Base-by-base conservation (phyloP, 2,797 vertebrate species). In the Tamandua tetradactyla region DNA sequence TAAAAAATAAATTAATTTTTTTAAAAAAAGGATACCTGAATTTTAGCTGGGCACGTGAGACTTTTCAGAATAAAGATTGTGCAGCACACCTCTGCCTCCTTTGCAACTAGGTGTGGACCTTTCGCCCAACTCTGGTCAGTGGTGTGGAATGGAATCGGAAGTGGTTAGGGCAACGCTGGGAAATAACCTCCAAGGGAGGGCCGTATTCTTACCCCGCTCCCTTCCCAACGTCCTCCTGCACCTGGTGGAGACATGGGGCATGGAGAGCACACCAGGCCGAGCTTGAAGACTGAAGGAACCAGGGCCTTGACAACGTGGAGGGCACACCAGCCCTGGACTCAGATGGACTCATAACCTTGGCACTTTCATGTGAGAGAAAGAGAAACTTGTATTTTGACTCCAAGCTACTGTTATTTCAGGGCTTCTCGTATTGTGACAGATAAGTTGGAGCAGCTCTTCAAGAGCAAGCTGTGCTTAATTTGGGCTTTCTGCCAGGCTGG, bases 131-230 rank as follows among this genome's bases (percentile, higher is more conserved):
- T 78, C 55, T 81, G 82, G 23, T 57, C 37, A 30, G 59, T 25
- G 49, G 30, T 14, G 23, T 49, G 49, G n/a, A n/a, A 11, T 30
- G 6, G 25, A 35, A 4, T 30, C 35, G 49, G 75, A 66, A 11
- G 25, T 23, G 23, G 86, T 35, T 18, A 82, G 57, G n/a, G 42
- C n/a, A 40, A 47, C 8, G 62, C 55, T n/a, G 25, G 35, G 57
- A 80, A n/a, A 25, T 7, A 32, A 1, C 32, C 55, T 18, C 55
- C 18, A 11, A 7, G 32, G 62, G 32, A 66, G 20, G 37, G 35
- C 7, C 13, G 8, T 18, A 0, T 7, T 52, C 61, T 66, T 30
- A 47, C 12, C 27, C 30, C 0, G 10, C 8, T 4, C 4, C 17
- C 27, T 14, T 40, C 40, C 23, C 27, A 40, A 42, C 35, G 66